Conservation (phyloP, 1,140 invertebrate genomes). For the Bombus cullumanus region DNA sequence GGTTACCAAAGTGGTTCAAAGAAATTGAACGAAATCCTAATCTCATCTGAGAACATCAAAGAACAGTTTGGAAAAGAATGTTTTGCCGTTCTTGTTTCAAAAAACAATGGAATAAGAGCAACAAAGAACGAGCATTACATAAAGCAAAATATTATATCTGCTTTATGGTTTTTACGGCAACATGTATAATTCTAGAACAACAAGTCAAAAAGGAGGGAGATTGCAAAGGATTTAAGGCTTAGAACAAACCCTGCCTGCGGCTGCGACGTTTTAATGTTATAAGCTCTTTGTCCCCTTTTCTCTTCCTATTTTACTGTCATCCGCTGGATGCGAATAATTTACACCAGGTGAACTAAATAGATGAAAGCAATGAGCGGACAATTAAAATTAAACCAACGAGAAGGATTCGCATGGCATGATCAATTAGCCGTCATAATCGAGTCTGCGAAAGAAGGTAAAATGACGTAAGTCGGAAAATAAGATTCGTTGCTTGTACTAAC, state of each 20-base stretch:
- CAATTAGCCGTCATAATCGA: neutral
- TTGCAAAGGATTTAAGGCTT: slow-evolving; percentile 37
- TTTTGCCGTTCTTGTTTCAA: too few species aligned
- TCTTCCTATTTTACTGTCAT: neutral
- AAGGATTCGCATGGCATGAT: neutral
- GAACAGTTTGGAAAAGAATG: neutral
- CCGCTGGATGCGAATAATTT: slow-evolving; percentile 33
- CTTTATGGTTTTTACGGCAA: neutral
- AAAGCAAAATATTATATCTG: neutral
- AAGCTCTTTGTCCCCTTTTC: slow-evolving; percentile 34
- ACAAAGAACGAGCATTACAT: too few species aligned
- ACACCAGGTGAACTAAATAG: slow-evolving; percentile 20
- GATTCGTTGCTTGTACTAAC: neutral
- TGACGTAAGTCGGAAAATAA: neutral
- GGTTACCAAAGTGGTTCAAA: neutral
- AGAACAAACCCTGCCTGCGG: slow-evolving; percentile 22
- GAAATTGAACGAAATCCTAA: neutral
- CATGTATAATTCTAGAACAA: slow-evolving; percentile 11
- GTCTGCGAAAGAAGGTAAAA: neutral
- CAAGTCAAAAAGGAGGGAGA: slow-evolving; percentile 6
- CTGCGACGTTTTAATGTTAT: slow-evolving; percentile 44
- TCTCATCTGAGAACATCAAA: neutral
- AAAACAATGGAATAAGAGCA: neutral
- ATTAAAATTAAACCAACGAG: slow-evolving; percentile 21
- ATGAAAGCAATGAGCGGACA: slow-evolving; percentile 2